Evolutionary conservation across 2,888 invertebrate genomes (phyloP), one percentile per base, ranked within the genome.

Genomic region (Tortricodes alternella): DNA sequence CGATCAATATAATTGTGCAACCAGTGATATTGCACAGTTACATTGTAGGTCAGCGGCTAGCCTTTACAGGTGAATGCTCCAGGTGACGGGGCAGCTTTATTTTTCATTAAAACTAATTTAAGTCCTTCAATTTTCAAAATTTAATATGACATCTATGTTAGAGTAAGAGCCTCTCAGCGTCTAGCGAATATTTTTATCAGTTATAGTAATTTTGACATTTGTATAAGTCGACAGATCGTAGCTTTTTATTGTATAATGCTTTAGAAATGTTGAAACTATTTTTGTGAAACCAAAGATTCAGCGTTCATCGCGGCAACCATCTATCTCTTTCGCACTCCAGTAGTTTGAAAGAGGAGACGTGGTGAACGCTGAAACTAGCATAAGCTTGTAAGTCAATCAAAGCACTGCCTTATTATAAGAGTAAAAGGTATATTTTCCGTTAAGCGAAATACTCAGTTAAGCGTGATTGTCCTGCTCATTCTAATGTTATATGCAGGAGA

Each of bases 361-460:
- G 15, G n/a, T 16, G 24, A 46, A 46, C 15, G 32, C 29, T 8
- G 1, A 18, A 9, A 27, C 34, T 43, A 49, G 41, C 13, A 43
- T 48, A 81, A 70, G 85, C 85, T 84, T 85, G 70, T 80, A 80
- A 73, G 71, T 78, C 72, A 73, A 77, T 73, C 67, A 62, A 80
- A 85, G 82, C 88, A 90, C 89, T 90, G 89, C 89, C 89, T 89
- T 89, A 88, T 80, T 78, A 72, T 89, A 87, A 85, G 85, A 83
- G 80, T 76, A 70, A 71, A 73, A 70, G 61, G 65, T 62, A 64
- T 68, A 64, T 68, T 78, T 77, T 76, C 70, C 72, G 74, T 76
- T 78, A 75, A 71, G 75, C 73, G 70, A 74, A 71, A 64, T 71
- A 53, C 59, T 32, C 29, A 16, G 32, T 41, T 16, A 51, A 11